Conservation (phyloP, 2,113 vertebrate genomes). For the Scophthalmus maximus region DNA sequence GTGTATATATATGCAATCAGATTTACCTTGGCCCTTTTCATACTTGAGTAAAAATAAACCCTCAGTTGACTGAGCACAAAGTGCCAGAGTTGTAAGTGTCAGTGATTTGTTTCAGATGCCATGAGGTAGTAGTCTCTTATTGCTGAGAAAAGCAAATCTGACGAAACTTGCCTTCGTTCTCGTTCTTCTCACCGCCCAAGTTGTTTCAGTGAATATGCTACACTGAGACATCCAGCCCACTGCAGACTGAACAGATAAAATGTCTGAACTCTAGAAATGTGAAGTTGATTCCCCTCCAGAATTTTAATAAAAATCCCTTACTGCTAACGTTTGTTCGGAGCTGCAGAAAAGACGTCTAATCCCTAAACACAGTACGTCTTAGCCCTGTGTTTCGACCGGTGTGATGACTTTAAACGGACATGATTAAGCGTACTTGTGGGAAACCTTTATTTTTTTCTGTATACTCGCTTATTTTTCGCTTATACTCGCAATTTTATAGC, state of each 20-base stretch:
- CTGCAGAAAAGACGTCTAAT: constrained; percentile 51
- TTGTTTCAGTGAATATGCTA: constrained; percentile 4
- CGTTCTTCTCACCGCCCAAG: constrained; percentile 26
- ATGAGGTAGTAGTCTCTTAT: constrained; percentile 52
- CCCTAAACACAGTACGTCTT: too few species aligned
- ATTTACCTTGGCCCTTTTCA: constrained; percentile 13
- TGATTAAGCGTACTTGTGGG: constrained; percentile 56
- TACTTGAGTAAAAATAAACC: constrained; percentile 2
- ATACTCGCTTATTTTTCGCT: not conserved
- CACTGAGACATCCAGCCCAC: constrained; percentile 13
- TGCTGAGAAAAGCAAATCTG: constrained; percentile 11
- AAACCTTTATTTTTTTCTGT: constrained; percentile 26
- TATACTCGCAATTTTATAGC: too few species aligned
- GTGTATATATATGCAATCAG: constrained; percentile 26
- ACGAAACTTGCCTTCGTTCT: constrained; percentile 15
- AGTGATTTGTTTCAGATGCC: constrained; percentile 36
- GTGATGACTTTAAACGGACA: constrained; percentile 66
- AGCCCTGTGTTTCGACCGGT: constrained; percentile 56
- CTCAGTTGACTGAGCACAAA: constrained; percentile 1
- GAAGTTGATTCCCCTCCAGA: constrained; percentile 5
- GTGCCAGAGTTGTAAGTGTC: not conserved
- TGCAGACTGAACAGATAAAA: constrained; percentile 15
- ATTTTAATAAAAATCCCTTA: constrained; percentile 30
- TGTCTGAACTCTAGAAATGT: constrained; percentile 46
- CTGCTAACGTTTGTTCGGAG: constrained; percentile 53